phyloP scores from a whole-genome alignment of 2,888 invertebrate genomes.

The Drosophila mayaguana region DNA sequence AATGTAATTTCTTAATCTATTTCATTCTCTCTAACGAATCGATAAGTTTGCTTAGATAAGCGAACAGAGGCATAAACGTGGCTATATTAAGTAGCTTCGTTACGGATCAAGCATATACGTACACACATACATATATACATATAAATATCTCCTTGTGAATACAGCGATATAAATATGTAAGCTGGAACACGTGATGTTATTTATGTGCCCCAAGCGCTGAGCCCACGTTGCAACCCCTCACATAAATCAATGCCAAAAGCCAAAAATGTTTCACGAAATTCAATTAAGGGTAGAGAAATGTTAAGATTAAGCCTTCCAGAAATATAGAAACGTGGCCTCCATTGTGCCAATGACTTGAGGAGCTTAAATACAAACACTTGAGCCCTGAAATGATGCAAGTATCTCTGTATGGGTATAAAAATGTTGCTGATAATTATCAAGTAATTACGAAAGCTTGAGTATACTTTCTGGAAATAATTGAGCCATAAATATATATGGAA shows the following conservation, averaged over 20 bases:
- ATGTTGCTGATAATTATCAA: conserved; percentile 28
- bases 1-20: conserved; percentile 1
- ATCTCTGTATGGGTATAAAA: not conserved
- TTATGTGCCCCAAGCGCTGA: conserved; percentile 47
- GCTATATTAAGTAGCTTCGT: conserved; percentile 30
- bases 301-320: conserved; percentile 34
- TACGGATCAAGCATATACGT: conserved; percentile 26
- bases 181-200: conserved; percentile 69
- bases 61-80: conserved; percentile 1
- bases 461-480: not conserved
- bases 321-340: conserved; percentile 27
- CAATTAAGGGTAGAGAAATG: conserved; percentile 48
- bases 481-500: not conserved
- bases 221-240: conserved; percentile 38
- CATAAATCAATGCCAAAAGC: conserved; percentile 31
- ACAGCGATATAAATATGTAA: conserved; percentile 63
- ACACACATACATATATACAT: not conserved
- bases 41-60: conserved; percentile 9
- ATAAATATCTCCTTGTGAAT: not conserved
- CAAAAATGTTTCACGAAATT: conserved; percentile 27
- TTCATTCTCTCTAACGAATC: conserved; percentile 28
- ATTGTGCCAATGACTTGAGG: conserved; percentile 23
- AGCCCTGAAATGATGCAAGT: conserved; percentile 2
- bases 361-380: conserved; percentile 40
- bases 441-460: conserved; percentile 11